A percentile compares a stretch with the other conserved stretches of the same genome.
These are phyloP conservation scores for Priapulus caudatus DNA, from an alignment of 2,888 invertebrate genomes.

Conservation along the genomic window DNA sequence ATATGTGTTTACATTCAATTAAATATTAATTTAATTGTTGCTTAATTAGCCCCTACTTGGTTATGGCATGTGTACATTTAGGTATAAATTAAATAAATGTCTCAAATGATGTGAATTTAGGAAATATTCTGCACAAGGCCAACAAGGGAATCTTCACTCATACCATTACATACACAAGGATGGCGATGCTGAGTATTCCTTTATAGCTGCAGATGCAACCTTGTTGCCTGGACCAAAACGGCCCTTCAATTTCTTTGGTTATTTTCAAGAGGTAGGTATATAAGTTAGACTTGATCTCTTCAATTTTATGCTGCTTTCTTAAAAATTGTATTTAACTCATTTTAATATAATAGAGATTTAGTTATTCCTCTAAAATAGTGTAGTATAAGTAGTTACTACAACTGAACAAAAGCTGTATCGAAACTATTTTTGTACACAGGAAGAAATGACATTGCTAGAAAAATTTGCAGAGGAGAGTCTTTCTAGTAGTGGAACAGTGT, in stretches of 20 bases:
- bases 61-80: too few relatives aligned
- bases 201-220: conserved; percentile 66
- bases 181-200: conserved; percentile 56
- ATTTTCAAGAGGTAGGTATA: conserved; percentile 31
- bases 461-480: conserved; percentile 38
- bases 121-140: conserved; percentile 59
- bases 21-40: conserved; percentile 5
- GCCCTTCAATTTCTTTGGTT: conserved; percentile 80
- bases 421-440: conserved; percentile 10
- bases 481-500: conserved; percentile 50
- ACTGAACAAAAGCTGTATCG: background rate
- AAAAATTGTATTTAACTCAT: too few relatives aligned
- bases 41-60: too few relatives aligned
- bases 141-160: conserved; percentile 52
- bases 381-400: background rate
- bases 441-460: conserved; percentile 41
- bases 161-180: conserved; percentile 53
- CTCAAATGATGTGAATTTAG: too few relatives aligned
- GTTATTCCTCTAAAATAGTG: background rate
- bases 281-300: conserved; percentile 14
- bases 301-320: too few relatives aligned
- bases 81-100: too few relatives aligned
- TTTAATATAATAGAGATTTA: conserved; percentile 18
- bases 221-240: conserved; percentile 70
- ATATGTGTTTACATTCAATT: conserved; percentile 1